Evolutionary conservation across 2,888 invertebrate genomes (phyloP).

Genomic region (Phengaris arion): DNA sequence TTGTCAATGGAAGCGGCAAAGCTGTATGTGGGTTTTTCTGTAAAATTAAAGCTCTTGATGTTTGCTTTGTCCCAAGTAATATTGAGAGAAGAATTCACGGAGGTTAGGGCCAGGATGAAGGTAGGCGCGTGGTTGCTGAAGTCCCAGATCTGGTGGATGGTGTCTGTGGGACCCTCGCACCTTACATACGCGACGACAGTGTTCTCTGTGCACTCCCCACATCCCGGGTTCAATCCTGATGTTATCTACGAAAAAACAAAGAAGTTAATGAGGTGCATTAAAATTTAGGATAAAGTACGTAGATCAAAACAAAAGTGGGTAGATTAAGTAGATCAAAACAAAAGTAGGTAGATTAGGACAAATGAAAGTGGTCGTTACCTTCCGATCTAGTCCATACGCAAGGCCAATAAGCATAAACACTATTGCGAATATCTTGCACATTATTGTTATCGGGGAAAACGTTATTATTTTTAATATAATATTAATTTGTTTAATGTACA

Average conservation of each 20-base stretch:
- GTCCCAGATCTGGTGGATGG: conserved; percentile 84
- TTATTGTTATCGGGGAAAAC: conserved; percentile 55
- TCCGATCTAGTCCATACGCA: conserved; percentile 59
- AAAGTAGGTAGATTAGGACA: conserved; percentile 22
- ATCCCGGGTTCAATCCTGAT: conserved; percentile 61
- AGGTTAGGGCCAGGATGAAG: conserved; percentile 75
- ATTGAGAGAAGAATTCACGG: conserved; percentile 62
- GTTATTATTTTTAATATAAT: conserved; percentile 48
- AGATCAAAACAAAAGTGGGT: neutral
- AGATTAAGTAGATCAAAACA: conserved; percentile 13
- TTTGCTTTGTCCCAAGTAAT: conserved; percentile 71
- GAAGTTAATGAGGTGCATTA: neutral
- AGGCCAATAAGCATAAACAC: conserved; percentile 49
- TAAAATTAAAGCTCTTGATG: conserved; percentile 60
- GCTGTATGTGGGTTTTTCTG: conserved; percentile 72
- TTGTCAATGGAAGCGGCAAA: conserved; percentile 81
- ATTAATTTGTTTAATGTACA: conserved; percentile 40
- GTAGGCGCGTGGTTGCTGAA: conserved; percentile 80
- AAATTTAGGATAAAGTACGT: neutral
- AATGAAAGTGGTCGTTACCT: conserved; percentile 47
- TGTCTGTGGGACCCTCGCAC: conserved; percentile 79
- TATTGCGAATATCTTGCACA: conserved; percentile 51
- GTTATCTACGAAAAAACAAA: conserved; percentile 53
- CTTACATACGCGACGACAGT: conserved; percentile 73
- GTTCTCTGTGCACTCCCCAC: conserved; percentile 49